These are phyloP conservation scores for Anabacerthia variegaticeps DNA, from an alignment of 2,797 vertebrate genomes.

Conservation along the genomic window DNA sequence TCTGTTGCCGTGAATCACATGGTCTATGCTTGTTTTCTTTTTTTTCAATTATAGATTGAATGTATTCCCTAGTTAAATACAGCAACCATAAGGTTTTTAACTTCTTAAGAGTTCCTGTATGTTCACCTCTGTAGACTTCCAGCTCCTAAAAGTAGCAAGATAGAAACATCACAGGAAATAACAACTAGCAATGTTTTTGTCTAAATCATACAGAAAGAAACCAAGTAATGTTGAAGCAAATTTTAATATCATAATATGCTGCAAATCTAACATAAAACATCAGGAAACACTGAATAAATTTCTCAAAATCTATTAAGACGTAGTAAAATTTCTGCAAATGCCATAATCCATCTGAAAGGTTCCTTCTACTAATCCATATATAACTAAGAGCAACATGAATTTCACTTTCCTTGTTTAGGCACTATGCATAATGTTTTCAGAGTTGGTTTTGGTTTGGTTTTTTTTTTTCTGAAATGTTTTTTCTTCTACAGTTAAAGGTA, in stretches of 20 bases:
- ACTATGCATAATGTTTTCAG: neutral
- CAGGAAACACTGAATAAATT: neutral
- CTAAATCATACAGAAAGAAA: neutral
- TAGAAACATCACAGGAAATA: neutral
- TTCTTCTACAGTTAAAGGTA: neutral
- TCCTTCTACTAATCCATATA: neutral
- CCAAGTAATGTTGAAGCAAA: neutral
- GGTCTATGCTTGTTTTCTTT: neutral
- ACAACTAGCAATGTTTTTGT: neutral
- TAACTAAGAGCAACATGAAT: neutral
- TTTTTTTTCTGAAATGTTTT: neutral
- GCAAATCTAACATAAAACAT: neutral
- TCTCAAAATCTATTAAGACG: neutral
- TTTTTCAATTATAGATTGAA: neutral
- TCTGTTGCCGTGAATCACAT: neutral
- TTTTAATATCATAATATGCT: neutral
- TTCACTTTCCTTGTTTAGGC: neutral
- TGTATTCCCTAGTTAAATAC: neutral
- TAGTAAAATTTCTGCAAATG: neutral
- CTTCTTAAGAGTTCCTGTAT: neutral
- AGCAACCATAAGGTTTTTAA: neutral
- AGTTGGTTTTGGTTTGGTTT: too few species aligned
- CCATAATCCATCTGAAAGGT: neutral
- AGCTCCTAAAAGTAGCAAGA: neutral
- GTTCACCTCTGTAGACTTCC: neutral